Base-by-base conservation (phyloP, 2,113 vertebrate genomes). In the Phalacrocorax aristotelis region DNA sequence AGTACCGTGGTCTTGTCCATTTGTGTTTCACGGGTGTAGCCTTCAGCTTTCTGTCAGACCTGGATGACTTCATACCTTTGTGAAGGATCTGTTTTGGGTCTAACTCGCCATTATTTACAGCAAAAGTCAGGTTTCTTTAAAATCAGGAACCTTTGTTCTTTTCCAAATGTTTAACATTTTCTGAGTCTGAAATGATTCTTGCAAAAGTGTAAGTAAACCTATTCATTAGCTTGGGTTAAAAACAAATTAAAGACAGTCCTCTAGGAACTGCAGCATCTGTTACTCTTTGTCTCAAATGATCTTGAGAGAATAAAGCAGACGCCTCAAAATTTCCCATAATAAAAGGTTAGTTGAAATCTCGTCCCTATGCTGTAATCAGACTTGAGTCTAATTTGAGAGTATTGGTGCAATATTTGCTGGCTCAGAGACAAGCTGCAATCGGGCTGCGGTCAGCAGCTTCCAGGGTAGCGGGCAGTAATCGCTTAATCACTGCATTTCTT, bases 201-300 rank as follows among this genome's bases (percentile, higher is more conserved):
- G 74, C 6, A 8, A 77, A 91, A 58, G 42, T 58, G 11, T 49
- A 77, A 88, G 79, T 34, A 60, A 88, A 96, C 85, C 75, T 88
- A 69, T 90, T 95, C 78, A 75, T 95, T 87, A 93, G 46, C 49
- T 66, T 72, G 82, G 91, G 89, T 90, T 86, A 86, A 81, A 95
- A 88, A 58, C 70, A 77, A 93, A 86, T 93, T 76, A 49, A 92
- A 94, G 90, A 23, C 83, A 78, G 79, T 83, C 92, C 87, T 95
- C 38, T 51, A 95, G 89, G 93, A 95, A 54, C 36, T 27, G 92
- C 93, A 88, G 91, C 91, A 91, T 94, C 94, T 96, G 92, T 66
- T 83, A 87, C 82, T 88, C 95, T 94, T 94, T 92, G 87, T 97
- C 89, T 95, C 77, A 62, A 83, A 34, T 30, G 89, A 80, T 95